A percentile compares a stretch with the other conserved stretches of the same genome.
Conservation (phyloP, 2,888 invertebrate genomes). For the Reticulitermes lucifugus region DNA sequence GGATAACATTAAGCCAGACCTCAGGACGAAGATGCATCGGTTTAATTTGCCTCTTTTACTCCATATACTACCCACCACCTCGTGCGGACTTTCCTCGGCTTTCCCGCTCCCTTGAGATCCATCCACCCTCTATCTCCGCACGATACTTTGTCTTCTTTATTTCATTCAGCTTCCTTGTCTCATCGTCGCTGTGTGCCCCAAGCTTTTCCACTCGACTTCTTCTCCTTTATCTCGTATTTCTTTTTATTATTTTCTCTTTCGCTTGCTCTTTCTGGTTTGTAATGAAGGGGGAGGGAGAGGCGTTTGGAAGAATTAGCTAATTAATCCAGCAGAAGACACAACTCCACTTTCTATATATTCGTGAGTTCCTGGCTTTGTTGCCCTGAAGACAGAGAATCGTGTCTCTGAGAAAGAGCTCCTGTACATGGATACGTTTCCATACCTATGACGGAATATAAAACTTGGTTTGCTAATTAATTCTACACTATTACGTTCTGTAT, state of each 20-base stretch:
- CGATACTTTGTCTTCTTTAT: conserved; percentile 53
- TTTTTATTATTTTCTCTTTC: conserved; percentile 26
- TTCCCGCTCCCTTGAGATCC: conserved; percentile 28
- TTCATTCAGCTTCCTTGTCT: conserved; percentile 48
- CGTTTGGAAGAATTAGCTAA: conserved; percentile 53
- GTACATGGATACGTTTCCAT: background rate
- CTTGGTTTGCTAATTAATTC: conserved; percentile 14
- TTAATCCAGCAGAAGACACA: conserved; percentile 47
- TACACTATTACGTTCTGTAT: no score
- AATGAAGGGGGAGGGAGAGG: conserved; percentile 28
- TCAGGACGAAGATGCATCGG: conserved; percentile 51
- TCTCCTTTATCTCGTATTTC: conserved; percentile 35
- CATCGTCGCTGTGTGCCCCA: conserved; percentile 27
- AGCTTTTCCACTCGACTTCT: conserved; percentile 42
- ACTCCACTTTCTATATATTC: conserved; percentile 10
- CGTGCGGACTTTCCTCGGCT: conserved; percentile 27
- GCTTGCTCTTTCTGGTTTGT: conserved; percentile 7
- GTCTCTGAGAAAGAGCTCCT: background rate
- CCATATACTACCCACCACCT: conserved; percentile 34
- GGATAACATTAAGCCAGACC: conserved; percentile 43
- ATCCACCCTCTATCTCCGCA: conserved; percentile 26
- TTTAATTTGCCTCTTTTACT: conserved; percentile 52
- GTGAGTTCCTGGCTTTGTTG: conserved; percentile 20
- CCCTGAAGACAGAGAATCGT: background rate
- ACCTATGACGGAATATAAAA: background rate